phyloP scores from a whole-genome alignment of 2,888 invertebrate species.

The Dryobotodes eremita region DNA sequence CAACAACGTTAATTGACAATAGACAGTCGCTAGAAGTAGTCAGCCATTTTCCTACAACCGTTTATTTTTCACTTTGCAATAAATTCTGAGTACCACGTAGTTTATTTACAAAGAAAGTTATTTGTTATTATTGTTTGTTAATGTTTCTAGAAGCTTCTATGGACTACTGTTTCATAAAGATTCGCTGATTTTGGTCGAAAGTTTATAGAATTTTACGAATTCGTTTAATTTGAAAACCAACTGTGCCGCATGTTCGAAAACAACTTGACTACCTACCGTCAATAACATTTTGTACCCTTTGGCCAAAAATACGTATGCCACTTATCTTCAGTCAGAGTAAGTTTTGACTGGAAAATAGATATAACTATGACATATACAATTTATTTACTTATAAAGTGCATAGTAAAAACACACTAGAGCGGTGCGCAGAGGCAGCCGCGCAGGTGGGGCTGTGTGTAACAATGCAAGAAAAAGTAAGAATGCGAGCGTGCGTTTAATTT shows the following conservation, averaged over 20 bases:
- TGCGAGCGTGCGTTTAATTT: constrained; percentile 68
- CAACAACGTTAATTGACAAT: constrained; percentile 1
- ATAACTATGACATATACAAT: constrained; percentile 13
- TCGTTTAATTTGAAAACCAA: neutral
- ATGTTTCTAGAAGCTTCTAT: neutral
- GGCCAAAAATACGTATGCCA: neutral
- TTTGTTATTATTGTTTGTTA: neutral
- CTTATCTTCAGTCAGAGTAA: neutral
- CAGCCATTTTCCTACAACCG: constrained; percentile 18
- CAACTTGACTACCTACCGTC: neutral
- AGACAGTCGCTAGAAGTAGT: neutral
- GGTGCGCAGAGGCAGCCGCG: constrained; percentile 53
- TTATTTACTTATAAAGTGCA: constrained; percentile 18
- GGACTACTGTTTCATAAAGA: neutral
- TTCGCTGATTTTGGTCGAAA: neutral
- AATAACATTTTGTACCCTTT: neutral
- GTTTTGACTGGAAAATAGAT: neutral
- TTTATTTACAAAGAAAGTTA: neutral
- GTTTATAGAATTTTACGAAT: neutral
- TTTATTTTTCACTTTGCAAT: constrained; percentile 2
- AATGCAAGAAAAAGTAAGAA: constrained; percentile 67
- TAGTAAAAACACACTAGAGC: constrained; percentile 45
- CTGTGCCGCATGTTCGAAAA: neutral
- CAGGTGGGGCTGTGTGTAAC: constrained; percentile 67
- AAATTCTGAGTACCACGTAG: neutral